A percentile compares a stretch with the other conserved stretches of the same genome.
These are phyloP conservation scores for Sebastolobus altivelis DNA, from an alignment of 2,797 vertebrate genomes.

Conservation along the genomic window DNA sequence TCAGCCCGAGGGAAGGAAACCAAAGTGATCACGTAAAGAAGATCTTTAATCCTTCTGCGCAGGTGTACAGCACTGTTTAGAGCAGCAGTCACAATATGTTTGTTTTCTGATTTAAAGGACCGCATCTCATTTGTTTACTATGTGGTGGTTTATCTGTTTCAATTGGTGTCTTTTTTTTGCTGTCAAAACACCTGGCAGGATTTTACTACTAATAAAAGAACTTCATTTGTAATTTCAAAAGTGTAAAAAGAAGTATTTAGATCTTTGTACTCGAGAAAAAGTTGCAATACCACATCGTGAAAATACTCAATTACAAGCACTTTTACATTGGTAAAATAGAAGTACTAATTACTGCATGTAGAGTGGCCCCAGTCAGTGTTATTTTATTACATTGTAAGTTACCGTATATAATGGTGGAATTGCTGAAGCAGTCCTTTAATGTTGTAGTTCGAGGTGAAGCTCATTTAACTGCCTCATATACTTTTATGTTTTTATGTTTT, in stretches of 20 bases:
- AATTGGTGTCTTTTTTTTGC: conserved; percentile 22
- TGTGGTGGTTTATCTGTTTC: conserved; percentile 25
- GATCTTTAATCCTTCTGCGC: conserved; percentile 54
- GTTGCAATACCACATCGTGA: neutral
- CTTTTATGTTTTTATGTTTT: too few relatives aligned
- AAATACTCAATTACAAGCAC: neutral
- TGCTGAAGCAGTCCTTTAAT: neutral
- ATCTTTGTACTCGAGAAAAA: neutral
- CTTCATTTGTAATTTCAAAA: conserved; percentile 32
- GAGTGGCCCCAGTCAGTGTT: neutral
- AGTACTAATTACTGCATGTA: neutral
- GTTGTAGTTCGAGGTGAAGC: neutral
- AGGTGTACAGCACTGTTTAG: conserved; percentile 57
- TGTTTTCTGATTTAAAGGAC: conserved; percentile 9
- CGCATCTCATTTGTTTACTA: conserved; percentile 32
- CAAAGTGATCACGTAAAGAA: conserved; percentile 54
- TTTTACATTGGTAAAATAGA: neutral
- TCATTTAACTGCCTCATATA: too few relatives aligned
- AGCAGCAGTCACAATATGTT: conserved; percentile 18
- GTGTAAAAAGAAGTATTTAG: neutral
- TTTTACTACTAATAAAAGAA: conserved; percentile 57
- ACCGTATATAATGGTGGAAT: neutral
- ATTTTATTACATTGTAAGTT: neutral
- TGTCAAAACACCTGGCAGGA: conserved; percentile 23
- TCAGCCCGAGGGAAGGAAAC: conserved; percentile 42